Evolutionary conservation across 1,140 invertebrate genomes (phyloP).

Genomic region (Copidosoma floridanum): DNA sequence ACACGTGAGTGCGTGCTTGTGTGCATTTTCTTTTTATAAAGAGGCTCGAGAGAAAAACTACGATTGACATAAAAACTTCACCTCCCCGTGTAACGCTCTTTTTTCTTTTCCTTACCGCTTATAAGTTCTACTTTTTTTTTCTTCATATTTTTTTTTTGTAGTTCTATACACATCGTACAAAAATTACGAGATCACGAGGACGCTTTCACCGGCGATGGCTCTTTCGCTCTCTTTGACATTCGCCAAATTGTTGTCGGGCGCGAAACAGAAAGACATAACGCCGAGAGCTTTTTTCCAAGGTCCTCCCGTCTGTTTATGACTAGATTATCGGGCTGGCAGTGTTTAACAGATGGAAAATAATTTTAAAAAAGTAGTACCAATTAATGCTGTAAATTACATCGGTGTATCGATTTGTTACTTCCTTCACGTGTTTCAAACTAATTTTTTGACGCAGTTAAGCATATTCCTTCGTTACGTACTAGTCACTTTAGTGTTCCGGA

Average conservation of each 20-base stretch:
- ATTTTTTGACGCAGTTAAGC: too few relatives aligned
- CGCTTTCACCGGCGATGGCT: conserved; percentile 10
- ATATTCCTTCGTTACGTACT: too few relatives aligned
- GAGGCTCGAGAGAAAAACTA: conserved; percentile 8
- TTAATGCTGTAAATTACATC: too few relatives aligned
- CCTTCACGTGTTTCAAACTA: too few relatives aligned
- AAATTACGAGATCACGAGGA: conserved; percentile 12
- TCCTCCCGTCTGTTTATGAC: conserved; percentile 38
- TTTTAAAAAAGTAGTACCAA: too few relatives aligned
- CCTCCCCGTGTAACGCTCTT: too few relatives aligned
- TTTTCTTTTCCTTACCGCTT: neutral
- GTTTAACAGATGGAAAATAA: too few relatives aligned
- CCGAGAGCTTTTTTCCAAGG: conserved; percentile 6
- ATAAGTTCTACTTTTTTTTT: neutral
- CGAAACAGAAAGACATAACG: neutral
- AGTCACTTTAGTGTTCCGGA: too few relatives aligned
- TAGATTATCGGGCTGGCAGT: conserved; percentile 47
- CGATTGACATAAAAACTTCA: conserved; percentile 18
- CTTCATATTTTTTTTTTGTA: neutral
- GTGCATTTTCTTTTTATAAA: neutral
- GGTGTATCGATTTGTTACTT: too few relatives aligned
- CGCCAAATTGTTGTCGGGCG: neutral
- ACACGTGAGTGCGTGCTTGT: too few relatives aligned
- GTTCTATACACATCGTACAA: conserved; percentile 13
- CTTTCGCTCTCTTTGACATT: conserved; percentile 13